Evolutionary conservation across 2,888 invertebrate genomes (phyloP), one percentile per base, ranked within the genome.

Genomic region (Scrobipalpa atriplicella): DNA sequence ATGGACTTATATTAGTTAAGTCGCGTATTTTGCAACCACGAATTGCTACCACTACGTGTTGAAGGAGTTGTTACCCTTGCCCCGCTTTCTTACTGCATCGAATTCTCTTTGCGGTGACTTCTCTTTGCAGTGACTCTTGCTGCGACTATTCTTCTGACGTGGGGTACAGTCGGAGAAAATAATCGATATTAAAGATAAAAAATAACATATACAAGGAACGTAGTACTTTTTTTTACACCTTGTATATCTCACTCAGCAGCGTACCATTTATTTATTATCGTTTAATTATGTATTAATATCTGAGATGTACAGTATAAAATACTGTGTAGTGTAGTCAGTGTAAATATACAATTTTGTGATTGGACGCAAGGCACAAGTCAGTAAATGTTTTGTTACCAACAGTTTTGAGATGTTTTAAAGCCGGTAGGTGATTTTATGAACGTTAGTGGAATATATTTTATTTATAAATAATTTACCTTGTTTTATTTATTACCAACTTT

Each of bases 361-460:
- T 56, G 21, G 70, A 73, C 74, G 72, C 74, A 71, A 71, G 72
- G 72, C 71, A 73, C 74, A 75, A 76, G 72, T 77, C 74, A 67
- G 67, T 73, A 68, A 71, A 62, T 72, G 73, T 74, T 75, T 78
- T 77, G 77, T 80, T 80, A 78, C 75, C 76, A 78, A 73, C 73
- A 73, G 68, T 71, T 76, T 77, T 73, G 68, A 76, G 75, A 79
- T 77, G 76, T 81, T 79, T 79, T 79, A 74, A 81, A 81, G 76
- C 80, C 80, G 80, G 78, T 80, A 84, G 80, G n/a, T n/a, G n/a
- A 81, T 79, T 84, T 80, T 84, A 85, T 84, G 84, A 82, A 83
- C 76, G 84, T 88, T 87, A 86, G 86, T 82, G 75, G 77, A 90
- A 89, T 90, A 89, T 87, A 90, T 89, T 89, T 87, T 89, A 89